Evolutionary conservation across 2,113 vertebrate species (phyloP), one percentile per base, ranked within the genome.

Genomic region (Aphyosemion australe): DNA sequence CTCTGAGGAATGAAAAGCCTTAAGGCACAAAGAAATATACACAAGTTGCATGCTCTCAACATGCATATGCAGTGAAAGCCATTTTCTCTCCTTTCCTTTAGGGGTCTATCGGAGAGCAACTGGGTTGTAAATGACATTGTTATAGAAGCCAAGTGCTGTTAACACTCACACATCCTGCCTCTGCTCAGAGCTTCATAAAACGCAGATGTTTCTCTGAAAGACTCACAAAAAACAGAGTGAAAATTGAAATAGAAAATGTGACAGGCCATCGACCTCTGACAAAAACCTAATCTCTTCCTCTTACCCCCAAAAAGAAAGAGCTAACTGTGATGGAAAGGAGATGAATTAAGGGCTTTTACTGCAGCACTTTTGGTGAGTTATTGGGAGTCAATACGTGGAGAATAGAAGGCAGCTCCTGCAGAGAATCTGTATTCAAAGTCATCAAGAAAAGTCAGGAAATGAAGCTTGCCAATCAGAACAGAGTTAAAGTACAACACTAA

Each of bases 171-270:
- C 87, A 91, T 91, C 91, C 90, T 91, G 87, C 77, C 76, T 71
- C 57, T 64, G 71, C 86, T 80, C 71, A 34, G 65, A 78, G 85
- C 82, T 88, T 87, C 87, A 88, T 82, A 90, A 89, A 88, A 86
- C 87, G 85, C 91, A 92, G 92, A 92, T 93, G 92, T 92, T 78
- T 63, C 77, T 88, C 79, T 72, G 85, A 92, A 93, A 91, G 89
- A 84, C 74, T 67, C 56, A 43, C 52, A 63, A 76, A 72, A 89
- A 77, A 76, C 78, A 19, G 66, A 84, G 79, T 67, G 32, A 67
- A 86, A 74, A 82, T 77, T 78, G 60, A 71, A 86, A 82, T 79
- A 66, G 71, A 83, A 77, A 79, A 84, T 81, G 72, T 71, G 76
- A 74, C 79, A 88, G 82, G 71, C 79, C 82, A 80, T 83, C 61